Conservation (phyloP, 2,888 invertebrate genomes). For the Volucella bombylans region DNA sequence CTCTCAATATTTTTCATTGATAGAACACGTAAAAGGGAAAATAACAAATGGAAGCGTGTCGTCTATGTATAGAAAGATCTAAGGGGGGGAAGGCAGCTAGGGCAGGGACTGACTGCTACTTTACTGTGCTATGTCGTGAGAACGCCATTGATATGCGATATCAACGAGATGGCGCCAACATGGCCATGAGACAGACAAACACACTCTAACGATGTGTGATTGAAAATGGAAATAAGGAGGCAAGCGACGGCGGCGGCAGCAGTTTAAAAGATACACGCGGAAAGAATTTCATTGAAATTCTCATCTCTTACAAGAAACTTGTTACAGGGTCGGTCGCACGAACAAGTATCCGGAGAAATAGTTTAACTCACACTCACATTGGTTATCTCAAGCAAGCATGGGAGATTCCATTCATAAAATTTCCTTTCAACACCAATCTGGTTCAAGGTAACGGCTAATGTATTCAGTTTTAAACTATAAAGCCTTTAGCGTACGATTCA, state of each 20-base stretch:
- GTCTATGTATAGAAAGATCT: conserved; percentile 18
- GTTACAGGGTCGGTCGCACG: conserved; percentile 13
- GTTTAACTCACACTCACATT: too few species aligned
- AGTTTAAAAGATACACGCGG: too few species aligned
- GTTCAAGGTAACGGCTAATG: too few species aligned
- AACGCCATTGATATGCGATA: conserved; percentile 56
- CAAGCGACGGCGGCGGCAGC: too few species aligned
- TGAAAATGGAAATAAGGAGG: too few species aligned
- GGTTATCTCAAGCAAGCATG: too few species aligned
- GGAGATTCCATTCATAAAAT: too few species aligned
- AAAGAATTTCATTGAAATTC: neutral
- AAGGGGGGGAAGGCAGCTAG: neutral
- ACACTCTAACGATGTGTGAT: neutral
- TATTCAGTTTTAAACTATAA: too few species aligned
- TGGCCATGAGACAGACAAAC: conserved; percentile 14
- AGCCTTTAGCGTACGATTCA: too few species aligned
- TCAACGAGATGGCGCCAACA: conserved; percentile 54
- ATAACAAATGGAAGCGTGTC: conserved; percentile 37
- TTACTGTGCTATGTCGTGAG: conserved; percentile 13
- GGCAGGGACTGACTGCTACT: neutral
- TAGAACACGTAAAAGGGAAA: conserved; percentile 44
- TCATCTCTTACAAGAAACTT: conserved; percentile 19
- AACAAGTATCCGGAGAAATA: conserved; percentile 16
- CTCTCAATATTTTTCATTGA: conserved; percentile 59
- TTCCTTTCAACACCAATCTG: too few species aligned